Evolutionary conservation across 2,797 vertebrate genomes (phyloP).

Genomic region (Eulemur albifrons): DNA sequence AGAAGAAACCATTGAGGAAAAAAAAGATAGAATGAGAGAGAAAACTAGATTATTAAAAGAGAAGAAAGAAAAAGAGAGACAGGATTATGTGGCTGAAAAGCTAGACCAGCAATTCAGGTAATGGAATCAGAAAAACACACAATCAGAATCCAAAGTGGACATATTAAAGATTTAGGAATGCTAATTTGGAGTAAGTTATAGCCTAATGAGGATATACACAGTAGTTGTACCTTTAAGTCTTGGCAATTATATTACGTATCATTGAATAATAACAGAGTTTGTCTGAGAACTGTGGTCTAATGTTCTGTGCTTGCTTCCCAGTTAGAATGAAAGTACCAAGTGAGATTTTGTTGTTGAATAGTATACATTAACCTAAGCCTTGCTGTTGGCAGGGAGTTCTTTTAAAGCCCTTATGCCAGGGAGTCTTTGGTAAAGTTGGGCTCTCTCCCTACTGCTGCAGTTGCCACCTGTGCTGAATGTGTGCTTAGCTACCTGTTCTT

Average conservation of each 20-base stretch:
- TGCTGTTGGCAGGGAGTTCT: background rate
- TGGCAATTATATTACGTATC: constrained; percentile 1
- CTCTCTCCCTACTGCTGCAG: background rate
- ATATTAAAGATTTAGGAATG: background rate
- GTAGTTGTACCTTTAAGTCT: background rate
- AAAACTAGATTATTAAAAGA: constrained; percentile 85
- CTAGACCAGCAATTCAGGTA: constrained; percentile 94
- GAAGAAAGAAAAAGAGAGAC: constrained; percentile 88
- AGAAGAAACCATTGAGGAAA: constrained; percentile 85
- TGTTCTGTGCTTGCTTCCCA: background rate
- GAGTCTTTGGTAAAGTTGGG: background rate
- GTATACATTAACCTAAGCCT: background rate
- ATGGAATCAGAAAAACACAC: background rate
- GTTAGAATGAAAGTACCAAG: background rate
- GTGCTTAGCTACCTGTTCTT: background rate
- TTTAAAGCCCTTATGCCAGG: background rate
- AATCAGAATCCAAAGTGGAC: background rate
- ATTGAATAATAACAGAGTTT: background rate
- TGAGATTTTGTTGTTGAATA: background rate
- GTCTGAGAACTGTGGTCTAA: background rate
- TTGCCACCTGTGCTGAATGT: background rate
- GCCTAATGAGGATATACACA: background rate
- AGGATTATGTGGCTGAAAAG: constrained; percentile 88
- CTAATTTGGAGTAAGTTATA: background rate
- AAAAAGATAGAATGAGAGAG: constrained; percentile 87